A percentile compares a stretch with the other conserved stretches of the same genome.
phyloP scores from a whole-genome alignment of 2,888 invertebrate species.

The Poecilus cupreus region DNA sequence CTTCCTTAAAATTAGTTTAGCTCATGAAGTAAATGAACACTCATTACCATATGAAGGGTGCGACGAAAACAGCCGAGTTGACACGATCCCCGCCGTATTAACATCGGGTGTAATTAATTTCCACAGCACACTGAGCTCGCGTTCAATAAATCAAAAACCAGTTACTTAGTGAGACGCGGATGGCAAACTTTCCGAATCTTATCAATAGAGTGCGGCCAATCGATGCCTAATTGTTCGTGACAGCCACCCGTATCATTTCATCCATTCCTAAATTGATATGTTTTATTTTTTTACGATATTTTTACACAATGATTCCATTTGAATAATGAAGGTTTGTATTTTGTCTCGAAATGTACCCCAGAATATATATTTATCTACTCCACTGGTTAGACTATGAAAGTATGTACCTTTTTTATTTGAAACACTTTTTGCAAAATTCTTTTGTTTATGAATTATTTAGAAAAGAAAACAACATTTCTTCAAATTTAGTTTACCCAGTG shows the following conservation, averaged over 20 bases:
- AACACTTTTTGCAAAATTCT: no score
- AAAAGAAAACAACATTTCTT: no score
- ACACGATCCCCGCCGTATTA: slow-evolving; percentile 10
- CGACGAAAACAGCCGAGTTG: neutral
- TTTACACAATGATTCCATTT: no score
- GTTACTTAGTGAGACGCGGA: slow-evolving; percentile 13
- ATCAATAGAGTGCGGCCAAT: slow-evolving; percentile 30
- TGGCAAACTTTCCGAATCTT: slow-evolving; percentile 30
- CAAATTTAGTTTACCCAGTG: no score
- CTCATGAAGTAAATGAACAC: slow-evolving; percentile 9
- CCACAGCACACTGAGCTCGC: neutral
- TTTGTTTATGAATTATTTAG: no score
- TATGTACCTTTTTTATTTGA: no score
- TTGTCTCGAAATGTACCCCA: no score
- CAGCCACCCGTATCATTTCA: neutral
- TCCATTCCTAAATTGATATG: neutral
- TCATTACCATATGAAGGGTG: neutral
- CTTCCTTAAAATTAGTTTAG: no score
- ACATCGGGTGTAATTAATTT: slow-evolving; percentile 29
- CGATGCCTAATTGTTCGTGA: slow-evolving; percentile 37
- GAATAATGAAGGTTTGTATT: no score
- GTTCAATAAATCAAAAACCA: slow-evolving; percentile 38
- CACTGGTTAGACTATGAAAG: no score
- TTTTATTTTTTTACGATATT: no score
- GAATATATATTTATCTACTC: no score